Percentiles rank a stretch among this genome's conserved stretches.
phyloP scores from a whole-genome alignment of 2,888 invertebrate species.

The Slavum lentiscoides region DNA sequence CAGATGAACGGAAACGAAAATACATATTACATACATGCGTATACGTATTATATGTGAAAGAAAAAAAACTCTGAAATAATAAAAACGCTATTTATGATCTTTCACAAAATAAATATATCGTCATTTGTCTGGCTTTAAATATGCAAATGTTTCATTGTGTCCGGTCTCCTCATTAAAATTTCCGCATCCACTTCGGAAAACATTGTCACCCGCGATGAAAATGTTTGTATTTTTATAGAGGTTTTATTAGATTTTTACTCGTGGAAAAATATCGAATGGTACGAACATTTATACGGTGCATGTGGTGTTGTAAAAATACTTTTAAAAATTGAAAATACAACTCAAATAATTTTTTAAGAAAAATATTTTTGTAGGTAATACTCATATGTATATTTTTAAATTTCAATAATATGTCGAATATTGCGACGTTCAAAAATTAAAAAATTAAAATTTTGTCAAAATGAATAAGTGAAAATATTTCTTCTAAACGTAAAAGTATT shows the following conservation, averaged over 20 bases:
- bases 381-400: too few relatives aligned
- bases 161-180: constrained; percentile 19
- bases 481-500: too few relatives aligned
- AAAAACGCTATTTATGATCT: constrained; percentile 43
- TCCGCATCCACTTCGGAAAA: not conserved
- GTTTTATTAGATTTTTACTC: not conserved
- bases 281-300: too few relatives aligned
- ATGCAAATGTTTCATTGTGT: constrained; percentile 30
- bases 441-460: too few relatives aligned
- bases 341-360: too few relatives aligned
- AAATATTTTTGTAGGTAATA: too few relatives aligned
- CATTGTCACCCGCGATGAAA: not conserved
- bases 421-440: too few relatives aligned
- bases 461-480: too few relatives aligned
- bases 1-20: constrained; percentile 22
- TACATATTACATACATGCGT: not conserved
- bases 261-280: not conserved
- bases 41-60: not conserved
- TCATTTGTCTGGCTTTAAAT: constrained; percentile 31
- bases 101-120: constrained; percentile 40
- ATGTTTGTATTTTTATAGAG: not conserved
- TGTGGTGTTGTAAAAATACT: too few relatives aligned
- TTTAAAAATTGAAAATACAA: too few relatives aligned
- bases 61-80: constrained; percentile 32
- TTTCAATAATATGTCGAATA: too few relatives aligned